These are phyloP conservation scores for Cyprinella venusta DNA, from an alignment of 2,797 vertebrate genomes.

Conservation along the genomic window DNA sequence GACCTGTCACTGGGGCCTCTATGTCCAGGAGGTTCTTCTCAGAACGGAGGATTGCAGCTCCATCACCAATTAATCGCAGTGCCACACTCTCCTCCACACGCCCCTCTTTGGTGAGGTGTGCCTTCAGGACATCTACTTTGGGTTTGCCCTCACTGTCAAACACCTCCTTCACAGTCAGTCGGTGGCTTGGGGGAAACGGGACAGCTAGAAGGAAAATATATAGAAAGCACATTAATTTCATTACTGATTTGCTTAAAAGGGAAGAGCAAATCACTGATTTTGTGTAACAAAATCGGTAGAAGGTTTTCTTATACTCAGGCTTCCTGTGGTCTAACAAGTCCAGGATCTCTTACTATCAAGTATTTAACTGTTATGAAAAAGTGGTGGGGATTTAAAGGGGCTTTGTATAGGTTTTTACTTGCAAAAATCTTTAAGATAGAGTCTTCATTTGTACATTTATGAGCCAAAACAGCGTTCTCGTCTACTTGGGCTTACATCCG, in stretches of 20 bases:
- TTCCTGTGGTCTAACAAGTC: neutral
- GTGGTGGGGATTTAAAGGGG: neutral
- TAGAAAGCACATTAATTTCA: constrained; percentile 40
- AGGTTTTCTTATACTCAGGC: neutral
- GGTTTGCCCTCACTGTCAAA: constrained; percentile 97
- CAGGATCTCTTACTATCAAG: neutral
- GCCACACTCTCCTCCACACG: constrained; percentile 95
- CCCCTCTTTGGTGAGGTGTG: constrained; percentile 97
- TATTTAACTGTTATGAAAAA: neutral
- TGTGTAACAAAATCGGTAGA: neutral
- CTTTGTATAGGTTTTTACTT: no score
- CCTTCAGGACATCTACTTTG: constrained; percentile 97
- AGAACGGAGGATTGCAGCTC: constrained; percentile 90
- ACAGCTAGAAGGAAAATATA: constrained; percentile 81
- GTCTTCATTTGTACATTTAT: no score
- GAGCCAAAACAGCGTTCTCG: no score
- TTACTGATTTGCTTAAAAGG: neutral
- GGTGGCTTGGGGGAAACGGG: constrained; percentile 96
- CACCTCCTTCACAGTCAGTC: constrained; percentile 96
- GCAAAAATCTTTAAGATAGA: no score
- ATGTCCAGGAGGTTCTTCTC: constrained; percentile 98
- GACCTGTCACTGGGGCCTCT: constrained; percentile 97
- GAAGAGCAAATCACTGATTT: neutral
- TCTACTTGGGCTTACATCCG: no score
- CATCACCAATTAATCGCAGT: constrained; percentile 93